Percentiles rank a stretch among this genome's conserved stretches.
phyloP scores from a whole-genome alignment of 2,888 invertebrate genomes.

The Girardia tigrina region DNA sequence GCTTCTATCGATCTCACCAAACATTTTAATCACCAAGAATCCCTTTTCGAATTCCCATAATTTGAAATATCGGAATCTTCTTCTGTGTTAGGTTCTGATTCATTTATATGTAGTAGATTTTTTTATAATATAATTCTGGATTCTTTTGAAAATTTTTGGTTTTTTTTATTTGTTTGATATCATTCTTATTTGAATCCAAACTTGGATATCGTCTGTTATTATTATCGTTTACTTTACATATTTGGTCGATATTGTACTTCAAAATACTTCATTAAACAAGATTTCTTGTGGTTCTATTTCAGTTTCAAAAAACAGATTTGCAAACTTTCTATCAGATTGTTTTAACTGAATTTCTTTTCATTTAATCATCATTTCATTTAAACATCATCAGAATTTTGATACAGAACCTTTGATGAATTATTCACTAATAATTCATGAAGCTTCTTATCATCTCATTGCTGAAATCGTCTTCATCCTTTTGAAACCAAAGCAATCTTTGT shows the following conservation, averaged over 20 bases:
- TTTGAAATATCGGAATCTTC: too few species aligned
- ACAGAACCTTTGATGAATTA: not conserved
- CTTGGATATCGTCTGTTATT: too few species aligned
- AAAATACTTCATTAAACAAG: not conserved
- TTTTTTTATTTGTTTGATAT: too few species aligned
- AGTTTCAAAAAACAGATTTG: not conserved
- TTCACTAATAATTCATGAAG: not conserved
- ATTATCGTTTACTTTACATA: not conserved
- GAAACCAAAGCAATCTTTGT: not conserved
- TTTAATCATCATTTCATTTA: not conserved
- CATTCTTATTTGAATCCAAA: too few species aligned
- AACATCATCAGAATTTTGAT: not conserved
- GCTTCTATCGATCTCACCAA: too few species aligned
- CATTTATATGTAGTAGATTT: too few species aligned
- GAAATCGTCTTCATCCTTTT: not conserved
- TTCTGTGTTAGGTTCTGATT: too few species aligned
- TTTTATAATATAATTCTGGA: too few species aligned
- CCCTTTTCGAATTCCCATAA: too few species aligned
- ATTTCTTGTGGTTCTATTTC: not conserved
- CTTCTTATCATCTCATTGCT: not conserved
- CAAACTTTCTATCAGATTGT: not conserved
- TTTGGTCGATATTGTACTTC: not conserved
- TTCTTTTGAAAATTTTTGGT: too few species aligned
- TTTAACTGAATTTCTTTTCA: not conserved
- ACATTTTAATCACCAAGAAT: too few species aligned